phyloP scores from a whole-genome alignment of 2,113 vertebrate species.

The Lasiurus borealis region DNA sequence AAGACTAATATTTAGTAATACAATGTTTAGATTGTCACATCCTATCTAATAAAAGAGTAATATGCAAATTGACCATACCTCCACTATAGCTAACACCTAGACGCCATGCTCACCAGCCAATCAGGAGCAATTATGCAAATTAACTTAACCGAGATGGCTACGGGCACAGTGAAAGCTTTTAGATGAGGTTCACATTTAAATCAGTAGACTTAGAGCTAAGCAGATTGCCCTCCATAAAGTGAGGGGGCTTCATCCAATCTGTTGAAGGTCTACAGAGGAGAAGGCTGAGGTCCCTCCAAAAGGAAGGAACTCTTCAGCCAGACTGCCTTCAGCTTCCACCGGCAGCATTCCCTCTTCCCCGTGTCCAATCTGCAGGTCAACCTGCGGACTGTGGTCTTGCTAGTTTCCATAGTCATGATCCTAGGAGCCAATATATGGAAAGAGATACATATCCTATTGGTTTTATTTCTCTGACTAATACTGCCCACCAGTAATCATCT shows the following conservation, averaged over 20 bases:
- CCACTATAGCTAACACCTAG: too few relatives aligned
- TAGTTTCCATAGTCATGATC: neutral
- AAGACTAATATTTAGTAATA: slow-evolving; percentile 3
- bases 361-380: neutral
- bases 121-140: too few relatives aligned
- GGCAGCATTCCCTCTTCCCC: neutral
- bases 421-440: neutral
- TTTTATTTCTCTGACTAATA: neutral
- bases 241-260: neutral
- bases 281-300: neutral
- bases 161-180: neutral
- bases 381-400: neutral
- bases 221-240: neutral
- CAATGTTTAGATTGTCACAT: neutral
- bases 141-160: too few relatives aligned
- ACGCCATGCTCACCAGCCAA: too few relatives aligned
- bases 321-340: neutral
- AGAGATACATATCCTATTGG: neutral
- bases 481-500: neutral
- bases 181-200: neutral
- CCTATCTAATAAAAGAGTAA: too few relatives aligned
- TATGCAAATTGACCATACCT: too few relatives aligned
- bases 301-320: neutral
- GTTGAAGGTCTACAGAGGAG: neutral
- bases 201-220: neutral